Conservation (phyloP, 2,113 vertebrate species). For the Cephalopterus ornatus region DNA sequence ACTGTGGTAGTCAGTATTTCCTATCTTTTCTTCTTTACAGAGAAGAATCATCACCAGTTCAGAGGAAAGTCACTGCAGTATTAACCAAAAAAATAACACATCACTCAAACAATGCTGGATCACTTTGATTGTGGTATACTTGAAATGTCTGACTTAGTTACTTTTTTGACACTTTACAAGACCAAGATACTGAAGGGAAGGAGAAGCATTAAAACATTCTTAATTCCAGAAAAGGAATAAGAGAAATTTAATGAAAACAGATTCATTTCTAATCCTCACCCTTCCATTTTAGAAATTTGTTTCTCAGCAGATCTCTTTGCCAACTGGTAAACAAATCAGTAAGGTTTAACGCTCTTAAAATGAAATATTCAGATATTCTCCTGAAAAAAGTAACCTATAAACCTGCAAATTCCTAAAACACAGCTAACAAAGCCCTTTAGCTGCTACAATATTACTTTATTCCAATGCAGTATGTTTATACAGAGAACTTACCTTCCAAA, state of each 20-base stretch:
- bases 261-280: background rate
- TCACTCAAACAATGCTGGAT: background rate
- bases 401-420: background rate
- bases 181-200: background rate
- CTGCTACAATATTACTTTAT: background rate
- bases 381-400: background rate
- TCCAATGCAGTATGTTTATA: background rate
- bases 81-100: background rate
- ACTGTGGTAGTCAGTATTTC: background rate
- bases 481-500: background rate
- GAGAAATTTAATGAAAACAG: background rate
- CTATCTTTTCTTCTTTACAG: background rate
- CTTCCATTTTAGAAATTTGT: constrained; percentile 27
- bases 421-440: background rate
- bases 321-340: background rate
- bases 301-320: constrained; percentile 30
- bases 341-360: background rate
- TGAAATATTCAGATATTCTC: background rate
- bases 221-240: constrained; percentile 27
- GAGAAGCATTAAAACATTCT: background rate
- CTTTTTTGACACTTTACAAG: background rate
- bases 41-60: background rate
- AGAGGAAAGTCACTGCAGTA: background rate
- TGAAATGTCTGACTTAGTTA: background rate
- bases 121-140: background rate